Conservation (phyloP, 2,888 invertebrate species). For the Oithona nana region DNA sequence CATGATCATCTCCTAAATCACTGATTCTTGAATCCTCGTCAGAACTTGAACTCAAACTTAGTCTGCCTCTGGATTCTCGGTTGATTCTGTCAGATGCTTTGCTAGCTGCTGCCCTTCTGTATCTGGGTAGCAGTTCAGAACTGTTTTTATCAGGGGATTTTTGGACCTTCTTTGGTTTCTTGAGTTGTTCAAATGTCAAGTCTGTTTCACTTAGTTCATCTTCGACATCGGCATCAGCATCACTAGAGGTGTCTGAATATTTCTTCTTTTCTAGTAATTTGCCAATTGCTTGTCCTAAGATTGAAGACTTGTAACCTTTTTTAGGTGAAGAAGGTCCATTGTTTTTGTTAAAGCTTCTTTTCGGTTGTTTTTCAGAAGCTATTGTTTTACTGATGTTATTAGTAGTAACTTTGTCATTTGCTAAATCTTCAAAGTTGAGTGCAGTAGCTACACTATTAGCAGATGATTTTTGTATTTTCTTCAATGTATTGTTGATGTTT, state of each 20-base stretch:
- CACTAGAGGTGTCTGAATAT: background rate
- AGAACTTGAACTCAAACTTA: background rate
- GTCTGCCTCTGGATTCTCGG: background rate
- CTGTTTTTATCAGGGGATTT: background rate
- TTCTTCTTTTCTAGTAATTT: background rate
- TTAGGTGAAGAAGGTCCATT: background rate
- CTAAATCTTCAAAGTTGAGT: background rate
- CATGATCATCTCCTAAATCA: background rate
- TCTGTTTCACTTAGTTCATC: constrained; percentile 5
- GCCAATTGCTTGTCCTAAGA: background rate
- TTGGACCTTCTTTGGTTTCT: background rate
- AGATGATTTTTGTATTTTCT: too few species aligned
- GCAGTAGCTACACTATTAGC: background rate
- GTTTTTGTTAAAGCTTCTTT: background rate
- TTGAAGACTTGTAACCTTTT: background rate
- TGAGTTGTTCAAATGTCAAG: background rate
- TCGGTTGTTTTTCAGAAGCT: background rate
- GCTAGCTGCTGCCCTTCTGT: constrained; percentile 2
- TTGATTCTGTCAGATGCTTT: background rate
- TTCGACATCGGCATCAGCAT: constrained; percentile 9
- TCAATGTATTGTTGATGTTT: background rate
- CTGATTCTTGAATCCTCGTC: background rate
- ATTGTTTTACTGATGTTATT: background rate
- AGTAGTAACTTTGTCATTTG: background rate
- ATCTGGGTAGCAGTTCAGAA: background rate